Conservation (phyloP, 2,888 invertebrate genomes). For the Phytoseiulus persimilis region DNA sequence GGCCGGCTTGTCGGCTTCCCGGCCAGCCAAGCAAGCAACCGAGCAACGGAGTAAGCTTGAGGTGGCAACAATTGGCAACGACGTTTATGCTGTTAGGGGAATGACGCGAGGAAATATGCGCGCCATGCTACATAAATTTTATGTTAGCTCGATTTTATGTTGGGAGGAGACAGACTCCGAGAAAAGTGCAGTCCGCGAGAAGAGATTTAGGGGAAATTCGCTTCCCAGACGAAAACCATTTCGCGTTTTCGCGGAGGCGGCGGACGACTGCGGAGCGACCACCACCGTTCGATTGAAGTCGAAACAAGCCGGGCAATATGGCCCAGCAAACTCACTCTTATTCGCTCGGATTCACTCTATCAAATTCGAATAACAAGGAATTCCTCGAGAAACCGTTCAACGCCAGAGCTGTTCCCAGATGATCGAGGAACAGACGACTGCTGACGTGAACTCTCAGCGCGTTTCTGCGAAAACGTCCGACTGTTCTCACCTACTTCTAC, state of each 20-base stretch:
- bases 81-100: not conserved
- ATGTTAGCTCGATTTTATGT: not conserved
- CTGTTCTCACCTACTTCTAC: not conserved
- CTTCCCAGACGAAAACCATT: not conserved
- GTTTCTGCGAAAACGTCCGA: not conserved
- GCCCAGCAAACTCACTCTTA: too few relatives aligned
- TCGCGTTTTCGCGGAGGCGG: not conserved
- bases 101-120: not conserved
- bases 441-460: not conserved
- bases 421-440: too few relatives aligned
- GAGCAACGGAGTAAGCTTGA: not conserved
- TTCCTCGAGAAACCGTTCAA: too few relatives aligned
- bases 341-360: too few relatives aligned
- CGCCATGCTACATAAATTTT: conserved; percentile 5
- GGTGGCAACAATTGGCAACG: not conserved
- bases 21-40: not conserved
- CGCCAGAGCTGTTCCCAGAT: too few relatives aligned
- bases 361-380: too few relatives aligned
- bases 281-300: too few relatives aligned
- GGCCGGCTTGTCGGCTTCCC: not conserved
- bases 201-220: not conserved
- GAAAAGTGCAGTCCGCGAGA: not conserved
- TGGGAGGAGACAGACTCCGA: not conserved
- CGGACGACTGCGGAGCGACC: not conserved
- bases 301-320: too few relatives aligned